phyloP scores from a whole-genome alignment of 2,797 vertebrate genomes.

The Pelobates cultripes region DNA sequence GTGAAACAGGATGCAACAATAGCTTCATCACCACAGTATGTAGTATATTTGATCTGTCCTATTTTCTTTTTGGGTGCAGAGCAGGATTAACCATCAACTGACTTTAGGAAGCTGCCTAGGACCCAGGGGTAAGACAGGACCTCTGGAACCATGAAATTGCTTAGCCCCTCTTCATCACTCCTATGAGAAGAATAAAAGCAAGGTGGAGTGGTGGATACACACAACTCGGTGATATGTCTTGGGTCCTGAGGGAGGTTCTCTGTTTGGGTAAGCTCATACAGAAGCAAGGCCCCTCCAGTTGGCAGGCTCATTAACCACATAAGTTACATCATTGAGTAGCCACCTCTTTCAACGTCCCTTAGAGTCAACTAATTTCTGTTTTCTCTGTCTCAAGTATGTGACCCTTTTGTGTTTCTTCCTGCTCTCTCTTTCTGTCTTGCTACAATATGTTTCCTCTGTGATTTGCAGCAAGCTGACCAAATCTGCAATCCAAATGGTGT shows the following conservation, averaged over 20 bases:
- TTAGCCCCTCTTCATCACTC: too few relatives aligned
- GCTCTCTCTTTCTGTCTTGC: conserved; percentile 20
- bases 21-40: too few relatives aligned
- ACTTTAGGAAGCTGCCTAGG: too few relatives aligned
- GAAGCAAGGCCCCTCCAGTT: neutral
- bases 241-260: neutral
- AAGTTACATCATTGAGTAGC: conserved; percentile 21
- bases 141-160: too few relatives aligned
- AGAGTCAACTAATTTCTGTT: conserved; percentile 7
- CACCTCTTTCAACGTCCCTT: conserved; percentile 6
- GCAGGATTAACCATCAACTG: too few relatives aligned
- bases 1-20: too few relatives aligned
- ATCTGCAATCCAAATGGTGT: conserved; percentile 25
- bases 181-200: too few relatives aligned
- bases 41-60: too few relatives aligned
- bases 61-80: too few relatives aligned
- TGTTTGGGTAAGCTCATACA: neutral
- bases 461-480: conserved; percentile 23
- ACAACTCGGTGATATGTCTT: neutral
- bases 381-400: conserved; percentile 15
- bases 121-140: too few relatives aligned
- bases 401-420: conserved; percentile 31
- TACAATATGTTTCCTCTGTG: conserved; percentile 30
- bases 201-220: neutral
- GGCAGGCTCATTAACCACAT: conserved; percentile 16